Evolutionary conservation across 2,113 vertebrate species (phyloP), one percentile per base, ranked within the genome.

Genomic region (Regulus satrapa): DNA sequence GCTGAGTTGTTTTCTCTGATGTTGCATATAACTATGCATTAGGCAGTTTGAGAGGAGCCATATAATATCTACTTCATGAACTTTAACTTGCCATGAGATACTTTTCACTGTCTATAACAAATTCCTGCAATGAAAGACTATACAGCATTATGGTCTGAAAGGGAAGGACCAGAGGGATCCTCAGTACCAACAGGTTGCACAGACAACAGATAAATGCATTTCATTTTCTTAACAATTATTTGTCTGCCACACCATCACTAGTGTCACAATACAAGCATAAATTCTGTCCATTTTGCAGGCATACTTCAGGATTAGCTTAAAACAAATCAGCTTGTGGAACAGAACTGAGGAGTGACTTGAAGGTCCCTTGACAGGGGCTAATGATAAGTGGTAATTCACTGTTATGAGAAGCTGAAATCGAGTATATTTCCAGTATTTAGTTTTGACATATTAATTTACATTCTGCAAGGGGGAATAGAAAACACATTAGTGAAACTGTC

Each of bases 401-500:
- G 61, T 68, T 92, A 72, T 32, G 25, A 94, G 43, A 66, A 73
- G 9, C 5, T 66, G 92, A 88, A 96, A 95, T 34, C 4, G 14
- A 38, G 5, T 58, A 6, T 85, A 67, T 85, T 90, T 94, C 55
- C n/a, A 62, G 19, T 45, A 71, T 82, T 89, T 79, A 49, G 14
- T 89, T 95, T 82, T 92, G 89, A 88, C 71, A 83, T 69, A 62
- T 72, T 91, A 63, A 66, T 94, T 95, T 90, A 73, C 46, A 80
- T 85, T 91, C 51, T 93, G 54, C 61, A 79, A 92, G 11, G 23
- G 36, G 34, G n/a, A 88, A 73, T 52, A 80, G 72, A 83, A 96
- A 89, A 75, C 78, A 77, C 43, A 80, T 74, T 92, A 89, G 80
- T 40, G 71, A 94, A 93, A 79, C 54, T 88, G 87, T 91, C 84